These are phyloP conservation scores for Chitala chitala DNA, from an alignment of 2,113 vertebrate genomes.

Conservation along the genomic window DNA sequence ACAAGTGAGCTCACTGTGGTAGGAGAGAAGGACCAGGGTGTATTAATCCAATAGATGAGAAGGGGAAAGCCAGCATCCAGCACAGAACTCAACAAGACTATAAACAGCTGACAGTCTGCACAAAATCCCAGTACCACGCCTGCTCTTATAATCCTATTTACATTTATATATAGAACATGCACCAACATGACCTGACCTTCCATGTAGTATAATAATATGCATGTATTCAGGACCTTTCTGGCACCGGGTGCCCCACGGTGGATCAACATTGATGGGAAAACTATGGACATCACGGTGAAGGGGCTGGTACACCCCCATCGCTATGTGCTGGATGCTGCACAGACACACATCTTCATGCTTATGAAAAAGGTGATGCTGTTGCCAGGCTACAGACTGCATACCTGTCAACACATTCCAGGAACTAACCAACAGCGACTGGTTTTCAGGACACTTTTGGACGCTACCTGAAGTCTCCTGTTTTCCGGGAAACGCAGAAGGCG, in stretches of 20 bases:
- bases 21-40: too few species aligned
- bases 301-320: slow-evolving; percentile 89
- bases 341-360: slow-evolving; percentile 95
- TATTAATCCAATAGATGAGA: too few species aligned
- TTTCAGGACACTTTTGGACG: slow-evolving; percentile 88
- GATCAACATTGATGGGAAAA: slow-evolving; percentile 96
- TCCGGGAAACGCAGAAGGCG: slow-evolving; percentile 89
- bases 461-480: slow-evolving; percentile 92
- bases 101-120: too few species aligned
- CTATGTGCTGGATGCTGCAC: slow-evolving; percentile 88
- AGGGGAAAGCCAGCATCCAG: too few species aligned
- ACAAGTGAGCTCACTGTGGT: slow-evolving; percentile 68
- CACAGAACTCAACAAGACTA: too few species aligned
- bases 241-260: slow-evolving; percentile 88
- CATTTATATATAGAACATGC: too few species aligned
- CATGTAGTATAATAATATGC: not conserved
- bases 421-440: not conserved
- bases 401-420: not conserved
- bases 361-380: slow-evolving; percentile 90
- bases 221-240: slow-evolving; percentile 75
- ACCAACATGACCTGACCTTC: not conserved
- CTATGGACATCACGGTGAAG: slow-evolving; percentile 93
- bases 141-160: too few species aligned
- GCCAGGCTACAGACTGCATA: not conserved
- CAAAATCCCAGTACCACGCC: too few species aligned